Percentiles rank a stretch among this genome's conserved stretches.
phyloP scores from a whole-genome alignment of 2,888 invertebrate genomes.

The Coenonympha arcania region DNA sequence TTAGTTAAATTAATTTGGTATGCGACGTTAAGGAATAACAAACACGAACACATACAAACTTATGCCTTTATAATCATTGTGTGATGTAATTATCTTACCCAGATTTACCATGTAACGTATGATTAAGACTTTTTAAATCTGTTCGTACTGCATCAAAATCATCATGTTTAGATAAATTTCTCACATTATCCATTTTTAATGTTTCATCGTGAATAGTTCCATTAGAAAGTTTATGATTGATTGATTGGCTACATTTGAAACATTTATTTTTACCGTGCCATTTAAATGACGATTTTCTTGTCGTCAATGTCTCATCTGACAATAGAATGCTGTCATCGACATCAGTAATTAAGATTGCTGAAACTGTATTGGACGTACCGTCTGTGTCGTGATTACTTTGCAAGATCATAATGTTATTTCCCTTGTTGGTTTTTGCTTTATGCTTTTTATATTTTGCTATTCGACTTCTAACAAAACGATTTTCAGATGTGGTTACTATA shows the following conservation, averaged over 20 bases:
- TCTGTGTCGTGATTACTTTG: conserved; percentile 4
- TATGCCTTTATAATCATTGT: too few relatives aligned
- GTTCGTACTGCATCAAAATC: not conserved
- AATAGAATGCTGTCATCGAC: conserved; percentile 15
- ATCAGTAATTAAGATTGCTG: conserved; percentile 36
- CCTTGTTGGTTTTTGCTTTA: not conserved
- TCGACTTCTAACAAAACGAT: not conserved
- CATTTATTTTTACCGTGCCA: not conserved
- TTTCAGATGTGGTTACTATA: not conserved
- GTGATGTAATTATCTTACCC: not conserved
- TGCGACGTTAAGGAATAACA: too few relatives aligned
- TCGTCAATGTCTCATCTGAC: not conserved
- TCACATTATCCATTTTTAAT: not conserved
- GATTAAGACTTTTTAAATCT: not conserved
- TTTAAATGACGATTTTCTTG: not conserved
- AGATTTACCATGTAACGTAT: not conserved
- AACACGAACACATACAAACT: too few relatives aligned
- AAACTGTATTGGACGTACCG: conserved; percentile 23
- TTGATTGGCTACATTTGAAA: not conserved
- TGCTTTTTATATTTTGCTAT: not conserved
- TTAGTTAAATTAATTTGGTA: too few relatives aligned
- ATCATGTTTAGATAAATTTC: not conserved
- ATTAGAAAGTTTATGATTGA: not conserved
- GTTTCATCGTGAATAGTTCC: not conserved
- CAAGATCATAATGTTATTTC: not conserved